These are phyloP conservation scores for Philereme transversata DNA, from an alignment of 2,888 invertebrate genomes.

Conservation along the genomic window DNA sequence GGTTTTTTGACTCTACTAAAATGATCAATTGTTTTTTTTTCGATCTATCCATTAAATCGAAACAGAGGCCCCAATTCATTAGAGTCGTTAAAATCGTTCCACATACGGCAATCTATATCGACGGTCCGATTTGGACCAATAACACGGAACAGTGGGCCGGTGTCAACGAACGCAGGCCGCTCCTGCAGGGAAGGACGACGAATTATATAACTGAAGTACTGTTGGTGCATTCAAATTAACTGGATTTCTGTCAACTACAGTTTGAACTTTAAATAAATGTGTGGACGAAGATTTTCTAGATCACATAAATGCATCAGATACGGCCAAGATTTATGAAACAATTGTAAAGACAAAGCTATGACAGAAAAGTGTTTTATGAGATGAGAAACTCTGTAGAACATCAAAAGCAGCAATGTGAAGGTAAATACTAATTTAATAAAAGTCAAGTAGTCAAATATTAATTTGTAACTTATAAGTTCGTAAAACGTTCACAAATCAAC, in stretches of 20 bases:
- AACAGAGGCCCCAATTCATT: conserved; percentile 36
- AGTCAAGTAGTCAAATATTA: too few species aligned
- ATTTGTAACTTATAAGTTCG: neutral
- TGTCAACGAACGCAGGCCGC: conserved; percentile 64
- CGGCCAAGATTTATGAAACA: too few species aligned
- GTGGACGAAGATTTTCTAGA: too few species aligned
- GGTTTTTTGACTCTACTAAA: conserved; percentile 1
- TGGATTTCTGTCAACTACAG: conserved; percentile 1
- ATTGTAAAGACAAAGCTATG: too few species aligned
- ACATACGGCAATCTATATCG: conserved; percentile 57
- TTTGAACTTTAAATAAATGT: neutral
- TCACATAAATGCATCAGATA: too few species aligned
- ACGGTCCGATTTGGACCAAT: conserved; percentile 69
- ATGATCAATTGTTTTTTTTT: conserved; percentile 23
- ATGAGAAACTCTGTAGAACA: too few species aligned
- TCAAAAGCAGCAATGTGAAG: too few species aligned
- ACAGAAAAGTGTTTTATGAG: too few species aligned
- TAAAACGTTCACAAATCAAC: neutral
- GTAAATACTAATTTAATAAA: too few species aligned
- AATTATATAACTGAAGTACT: conserved; percentile 27
- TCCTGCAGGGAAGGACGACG: conserved; percentile 31
- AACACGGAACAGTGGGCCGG: conserved; percentile 64
- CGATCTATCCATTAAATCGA: conserved; percentile 20
- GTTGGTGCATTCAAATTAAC: conserved; percentile 14
- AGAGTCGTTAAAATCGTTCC: conserved; percentile 43